Evolutionary conservation across 2,113 vertebrate species (phyloP).

Genomic region (Scartelaos histophorus): DNA sequence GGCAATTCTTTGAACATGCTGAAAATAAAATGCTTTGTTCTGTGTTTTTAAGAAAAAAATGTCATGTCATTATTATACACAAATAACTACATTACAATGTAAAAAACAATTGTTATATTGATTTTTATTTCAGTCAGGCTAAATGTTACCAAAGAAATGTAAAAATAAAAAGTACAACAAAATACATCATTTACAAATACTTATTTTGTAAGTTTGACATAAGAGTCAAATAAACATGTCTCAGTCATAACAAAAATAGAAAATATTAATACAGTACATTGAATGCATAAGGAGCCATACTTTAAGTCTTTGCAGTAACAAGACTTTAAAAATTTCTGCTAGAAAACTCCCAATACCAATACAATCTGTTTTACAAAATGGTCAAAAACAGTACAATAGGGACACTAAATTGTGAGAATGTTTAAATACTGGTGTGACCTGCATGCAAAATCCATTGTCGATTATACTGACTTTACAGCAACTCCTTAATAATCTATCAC

Average conservation of each 20-base stretch:
- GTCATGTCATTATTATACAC: not conserved
- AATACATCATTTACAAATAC: constrained; percentile 75
- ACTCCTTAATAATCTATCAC: constrained; percentile 20
- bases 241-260: constrained; percentile 74
- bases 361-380: constrained; percentile 70
- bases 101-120: constrained; percentile 42
- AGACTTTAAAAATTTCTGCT: constrained; percentile 78
- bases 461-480: constrained; percentile 29
- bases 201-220: constrained; percentile 67
- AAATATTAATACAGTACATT: constrained; percentile 73
- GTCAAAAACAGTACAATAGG: constrained; percentile 42
- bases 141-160: constrained; percentile 70
- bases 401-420: constrained; percentile 47
- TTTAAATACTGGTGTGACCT: constrained; percentile 64
- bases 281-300: constrained; percentile 73
- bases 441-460: constrained; percentile 70
- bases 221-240: constrained; percentile 64
- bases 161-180: constrained; percentile 75
- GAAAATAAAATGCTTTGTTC: constrained; percentile 50
- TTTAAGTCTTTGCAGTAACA: constrained; percentile 64
- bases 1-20: constrained; percentile 22
- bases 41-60: constrained; percentile 32
- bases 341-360: constrained; percentile 73
- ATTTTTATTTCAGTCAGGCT: constrained; percentile 72
- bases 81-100: not conserved